These are phyloP conservation scores for Aspidiotus destructor DNA, from an alignment of 2,888 invertebrate species.

Conservation along the genomic window DNA sequence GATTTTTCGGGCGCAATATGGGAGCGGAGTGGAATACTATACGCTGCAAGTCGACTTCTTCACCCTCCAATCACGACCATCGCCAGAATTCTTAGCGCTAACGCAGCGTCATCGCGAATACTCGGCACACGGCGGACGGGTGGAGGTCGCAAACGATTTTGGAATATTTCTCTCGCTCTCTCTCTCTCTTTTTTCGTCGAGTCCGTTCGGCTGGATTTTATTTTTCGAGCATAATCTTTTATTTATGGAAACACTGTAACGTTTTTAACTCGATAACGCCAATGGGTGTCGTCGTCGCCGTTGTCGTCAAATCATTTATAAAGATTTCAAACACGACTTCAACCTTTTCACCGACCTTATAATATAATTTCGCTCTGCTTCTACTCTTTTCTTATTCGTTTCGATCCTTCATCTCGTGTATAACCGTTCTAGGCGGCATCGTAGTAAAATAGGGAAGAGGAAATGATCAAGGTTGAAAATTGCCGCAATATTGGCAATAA, in stretches of 20 bases:
- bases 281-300: background rate
- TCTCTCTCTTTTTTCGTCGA: background rate
- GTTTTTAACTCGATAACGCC: constrained; percentile 6
- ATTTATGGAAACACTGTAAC: constrained; percentile 10
- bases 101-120: no score
- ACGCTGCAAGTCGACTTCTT: no score
- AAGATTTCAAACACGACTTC: constrained; percentile 13
- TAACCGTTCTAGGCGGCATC: background rate
- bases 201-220: constrained; percentile 6
- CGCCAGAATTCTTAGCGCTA: no score
- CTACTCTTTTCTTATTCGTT: background rate
- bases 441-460: background rate
- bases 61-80: no score
- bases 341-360: constrained; percentile 2
- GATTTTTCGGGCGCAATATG: no score
- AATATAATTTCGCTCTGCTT: background rate
- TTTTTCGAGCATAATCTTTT: constrained; percentile 14
- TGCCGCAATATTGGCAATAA: background rate
- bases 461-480: background rate
- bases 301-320: constrained; percentile 12
- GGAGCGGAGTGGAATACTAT: no score
- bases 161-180: no score
- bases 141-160: no score
- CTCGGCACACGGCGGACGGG: no score
- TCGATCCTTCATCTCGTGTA: background rate